Evolutionary conservation across 2,797 vertebrate species (phyloP).

Genomic region (Thunnus albacares): DNA sequence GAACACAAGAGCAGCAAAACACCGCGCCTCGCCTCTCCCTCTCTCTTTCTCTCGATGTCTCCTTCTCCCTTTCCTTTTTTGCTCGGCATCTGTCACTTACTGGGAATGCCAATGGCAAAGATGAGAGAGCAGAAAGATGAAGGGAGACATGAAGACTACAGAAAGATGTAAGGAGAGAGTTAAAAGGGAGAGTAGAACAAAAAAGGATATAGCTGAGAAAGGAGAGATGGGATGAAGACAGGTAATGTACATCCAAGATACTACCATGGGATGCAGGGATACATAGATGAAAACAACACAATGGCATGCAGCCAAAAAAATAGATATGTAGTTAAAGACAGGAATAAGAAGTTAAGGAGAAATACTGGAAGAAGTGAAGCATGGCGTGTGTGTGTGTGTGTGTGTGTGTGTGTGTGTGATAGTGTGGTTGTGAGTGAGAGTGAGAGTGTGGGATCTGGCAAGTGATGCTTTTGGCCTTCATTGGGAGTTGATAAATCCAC

Average conservation of each 20-base stretch:
- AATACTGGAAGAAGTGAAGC: slow-evolving; percentile 9
- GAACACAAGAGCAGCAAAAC: slow-evolving; percentile 41
- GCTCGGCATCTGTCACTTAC: slow-evolving; percentile 28
- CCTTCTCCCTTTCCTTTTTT: slow-evolving; percentile 10
- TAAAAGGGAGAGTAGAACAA: not conserved
- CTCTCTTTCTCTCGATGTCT: slow-evolving; percentile 5
- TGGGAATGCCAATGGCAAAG: slow-evolving; percentile 46
- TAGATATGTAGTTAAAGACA: slow-evolving; percentile 35
- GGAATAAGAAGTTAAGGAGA: not conserved
- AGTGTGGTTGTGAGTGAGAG: not conserved
- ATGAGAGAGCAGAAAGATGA: slow-evolving; percentile 25
- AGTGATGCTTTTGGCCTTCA: slow-evolving; percentile 56
- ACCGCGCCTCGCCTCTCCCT: slow-evolving; percentile 23
- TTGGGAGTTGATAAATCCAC: slow-evolving; percentile 73
- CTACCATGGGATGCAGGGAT: slow-evolving; percentile 20
- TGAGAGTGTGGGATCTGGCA: slow-evolving; percentile 52
- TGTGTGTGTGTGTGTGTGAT: not conserved
- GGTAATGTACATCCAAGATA: slow-evolving; percentile 10
- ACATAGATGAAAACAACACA: slow-evolving; percentile 20
- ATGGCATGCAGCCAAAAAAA: slow-evolving; percentile 11
- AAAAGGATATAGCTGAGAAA: not conserved
- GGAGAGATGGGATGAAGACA: not conserved
- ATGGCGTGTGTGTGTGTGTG: not conserved
- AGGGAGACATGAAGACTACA: not conserved
- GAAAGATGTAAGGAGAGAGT: not conserved